Evolutionary conservation across 2,113 vertebrate species (phyloP), one percentile per base, ranked within the genome.

Genomic region (Oenanthe oenanthe): DNA sequence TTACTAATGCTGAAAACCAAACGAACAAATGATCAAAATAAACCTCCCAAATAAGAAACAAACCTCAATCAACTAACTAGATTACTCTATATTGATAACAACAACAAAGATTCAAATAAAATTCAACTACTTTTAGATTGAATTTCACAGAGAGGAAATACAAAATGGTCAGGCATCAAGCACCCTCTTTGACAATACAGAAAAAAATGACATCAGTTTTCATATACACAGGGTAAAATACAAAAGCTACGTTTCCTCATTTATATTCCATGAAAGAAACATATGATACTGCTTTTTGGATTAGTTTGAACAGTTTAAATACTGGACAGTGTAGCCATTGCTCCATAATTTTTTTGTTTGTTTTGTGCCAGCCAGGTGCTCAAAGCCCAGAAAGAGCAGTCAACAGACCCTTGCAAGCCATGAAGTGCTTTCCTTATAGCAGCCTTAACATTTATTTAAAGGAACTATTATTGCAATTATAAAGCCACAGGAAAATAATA

Each of bases 91-190:
- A 76, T 31, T 47, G 24, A 65, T 25, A n/a, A 16, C 6, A 54
- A 42, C 36, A 60, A 32, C 17, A 28, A 48, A 25, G 22, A 22
- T 22, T 38, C 4, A 62, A 26, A 65, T 93, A 88, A 93, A 92
- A 91, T 25, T 85, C 66, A 88, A 42, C 73, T 91, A 70, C 56
- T 88, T 71, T 86, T 88, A 83, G 65, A 51, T 91, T 92, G 79
- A 80, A 85, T 89, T 93, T 72, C 62, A 32, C 70, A 92, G 85
- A 82, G 21, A 90, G 60, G 57, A 92, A 85, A 68, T 60, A 61
- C 47, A 90, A 93, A 95, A 96, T 82, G 57, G 56, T 54, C 32
- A 76, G 22, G n/a, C 67, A 92, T 87, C 82, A 91, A 88, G 38
- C 24, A 78, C 36, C 26, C 42, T 36, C 43, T 96, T 80, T 20